Conservation (phyloP, 2,113 vertebrate species). For the Perccottus glenii region DNA sequence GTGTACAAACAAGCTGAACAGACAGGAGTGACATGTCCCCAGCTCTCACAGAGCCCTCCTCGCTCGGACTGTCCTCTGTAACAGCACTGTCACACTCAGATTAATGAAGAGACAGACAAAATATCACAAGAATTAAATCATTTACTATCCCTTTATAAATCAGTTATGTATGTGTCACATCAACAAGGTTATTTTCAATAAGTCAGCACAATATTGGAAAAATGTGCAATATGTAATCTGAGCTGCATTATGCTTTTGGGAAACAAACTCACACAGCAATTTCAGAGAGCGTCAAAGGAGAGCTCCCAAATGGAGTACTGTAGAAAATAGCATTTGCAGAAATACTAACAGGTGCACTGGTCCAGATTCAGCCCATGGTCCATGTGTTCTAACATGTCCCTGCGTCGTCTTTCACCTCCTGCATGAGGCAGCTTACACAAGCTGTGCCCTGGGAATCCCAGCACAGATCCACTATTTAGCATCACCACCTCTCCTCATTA, state of each 20-base stretch:
- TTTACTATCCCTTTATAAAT: too few relatives aligned
- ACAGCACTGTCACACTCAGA: too few relatives aligned
- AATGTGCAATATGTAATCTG: too few relatives aligned
- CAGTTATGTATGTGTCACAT: too few relatives aligned
- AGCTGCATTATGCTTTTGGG: too few relatives aligned
- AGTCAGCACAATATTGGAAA: too few relatives aligned
- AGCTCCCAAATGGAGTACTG: too few relatives aligned
- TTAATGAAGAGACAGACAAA: too few relatives aligned
- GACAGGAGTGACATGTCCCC: slow-evolving; percentile 64
- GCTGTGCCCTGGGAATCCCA: slow-evolving; percentile 68
- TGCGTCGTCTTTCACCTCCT: slow-evolving; percentile 41
- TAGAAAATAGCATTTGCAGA: background rate
- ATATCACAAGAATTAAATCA: too few relatives aligned
- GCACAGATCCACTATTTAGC: slow-evolving; percentile 72
- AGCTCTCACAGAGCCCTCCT: slow-evolving; percentile 23
- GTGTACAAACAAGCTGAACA: slow-evolving; percentile 75
- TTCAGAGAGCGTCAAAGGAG: too few relatives aligned
- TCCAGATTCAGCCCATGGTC: background rate
- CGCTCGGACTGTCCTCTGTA: background rate
- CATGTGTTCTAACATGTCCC: background rate
- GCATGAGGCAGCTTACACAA: slow-evolving; percentile 72
- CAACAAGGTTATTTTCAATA: too few relatives aligned
- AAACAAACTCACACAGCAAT: too few relatives aligned
- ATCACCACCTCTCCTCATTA: slow-evolving; percentile 72
- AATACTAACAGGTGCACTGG: background rate